Evolutionary conservation across 2,113 vertebrate genomes (phyloP).

Genomic region (Prunella himalayana): DNA sequence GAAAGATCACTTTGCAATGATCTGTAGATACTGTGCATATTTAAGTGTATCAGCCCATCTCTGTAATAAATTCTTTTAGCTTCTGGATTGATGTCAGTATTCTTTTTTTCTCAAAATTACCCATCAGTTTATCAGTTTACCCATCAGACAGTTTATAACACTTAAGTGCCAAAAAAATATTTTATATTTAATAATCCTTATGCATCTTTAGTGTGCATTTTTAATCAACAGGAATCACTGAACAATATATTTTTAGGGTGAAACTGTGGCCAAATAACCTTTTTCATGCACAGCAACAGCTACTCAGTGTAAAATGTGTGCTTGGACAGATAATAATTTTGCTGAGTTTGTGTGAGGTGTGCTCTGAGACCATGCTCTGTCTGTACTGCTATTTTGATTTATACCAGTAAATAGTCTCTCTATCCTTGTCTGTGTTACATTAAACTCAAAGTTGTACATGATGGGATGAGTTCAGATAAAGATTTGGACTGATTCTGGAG

Average conservation of each 20-base stretch:
- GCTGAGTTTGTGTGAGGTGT: neutral
- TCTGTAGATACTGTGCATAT: neutral
- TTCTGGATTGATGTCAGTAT: neutral
- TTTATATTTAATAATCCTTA: neutral
- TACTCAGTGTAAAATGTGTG: neutral
- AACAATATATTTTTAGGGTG: neutral
- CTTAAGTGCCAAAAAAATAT: neutral
- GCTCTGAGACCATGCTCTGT: neutral
- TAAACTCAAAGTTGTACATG: neutral
- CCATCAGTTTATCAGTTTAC: neutral
- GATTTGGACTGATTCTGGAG: constrained; percentile 2
- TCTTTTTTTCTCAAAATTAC: neutral
- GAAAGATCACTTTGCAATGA: neutral
- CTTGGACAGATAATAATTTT: neutral
- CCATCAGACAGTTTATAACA: neutral
- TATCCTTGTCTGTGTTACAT: neutral
- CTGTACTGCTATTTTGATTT: neutral
- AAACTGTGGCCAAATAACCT: neutral
- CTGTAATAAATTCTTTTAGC: neutral
- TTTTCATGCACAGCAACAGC: neutral
- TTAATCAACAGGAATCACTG: neutral
- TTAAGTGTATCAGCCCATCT: neutral
- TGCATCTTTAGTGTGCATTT: neutral
- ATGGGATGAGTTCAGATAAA: neutral
- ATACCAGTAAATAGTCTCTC: neutral